Evolutionary conservation across 2,888 invertebrate species (phyloP).

Genomic region (Caenorhabditis afra): DNA sequence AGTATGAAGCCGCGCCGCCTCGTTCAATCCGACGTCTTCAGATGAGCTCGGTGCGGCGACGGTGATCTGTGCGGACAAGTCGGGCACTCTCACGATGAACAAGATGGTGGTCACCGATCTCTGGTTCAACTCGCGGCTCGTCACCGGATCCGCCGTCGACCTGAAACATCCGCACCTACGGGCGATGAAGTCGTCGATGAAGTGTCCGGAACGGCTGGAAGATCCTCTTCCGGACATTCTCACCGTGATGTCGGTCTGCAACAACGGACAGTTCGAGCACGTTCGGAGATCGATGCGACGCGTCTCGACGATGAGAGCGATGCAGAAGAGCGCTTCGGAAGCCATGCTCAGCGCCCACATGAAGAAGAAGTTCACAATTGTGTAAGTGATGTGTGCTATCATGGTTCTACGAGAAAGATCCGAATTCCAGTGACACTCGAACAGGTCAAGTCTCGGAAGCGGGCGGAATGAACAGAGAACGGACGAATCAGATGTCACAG

Average conservation of each 20-base stretch:
- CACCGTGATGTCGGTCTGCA: constrained; percentile 79
- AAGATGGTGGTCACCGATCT: constrained; percentile 85
- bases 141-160: constrained; percentile 68
- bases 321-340: constrained; percentile 73
- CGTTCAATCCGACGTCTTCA: neutral
- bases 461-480: constrained; percentile 41
- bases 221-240: constrained; percentile 76
- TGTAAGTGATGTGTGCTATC: constrained; percentile 61
- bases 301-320: constrained; percentile 73
- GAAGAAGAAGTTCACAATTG: constrained; percentile 78
- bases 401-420: no score
- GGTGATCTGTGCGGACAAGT: constrained; percentile 97
- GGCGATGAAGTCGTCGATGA: constrained; percentile 68
- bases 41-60: constrained; percentile 90
- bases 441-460: constrained; percentile 75
- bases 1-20: neutral
- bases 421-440: constrained; percentile 68
- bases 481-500: constrained; percentile 22
- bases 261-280: constrained; percentile 75
- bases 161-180: constrained; percentile 74
- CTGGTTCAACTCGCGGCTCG: constrained; percentile 71
- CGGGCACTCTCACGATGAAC: constrained; percentile 97
- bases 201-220: constrained; percentile 69
- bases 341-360: constrained; percentile 66
- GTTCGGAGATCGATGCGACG: constrained; percentile 62